Percentiles rank a stretch among this genome's conserved stretches.
Conservation (phyloP, 2,113 vertebrate species). For the Melanerpes aurifrons region DNA sequence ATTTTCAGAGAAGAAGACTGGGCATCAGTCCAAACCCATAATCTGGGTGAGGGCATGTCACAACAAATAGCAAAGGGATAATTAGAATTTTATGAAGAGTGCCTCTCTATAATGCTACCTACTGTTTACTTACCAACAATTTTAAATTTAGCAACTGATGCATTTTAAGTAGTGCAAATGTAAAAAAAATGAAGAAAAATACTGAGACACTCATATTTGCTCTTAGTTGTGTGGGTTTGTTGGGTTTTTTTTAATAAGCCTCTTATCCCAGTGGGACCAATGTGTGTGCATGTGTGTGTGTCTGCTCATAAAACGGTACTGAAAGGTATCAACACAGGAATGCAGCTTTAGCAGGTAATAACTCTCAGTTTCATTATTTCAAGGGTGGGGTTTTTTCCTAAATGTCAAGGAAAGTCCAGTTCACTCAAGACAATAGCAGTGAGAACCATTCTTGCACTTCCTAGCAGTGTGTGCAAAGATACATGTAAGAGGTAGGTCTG, state of each 20-base stretch:
- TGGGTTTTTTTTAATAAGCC: background rate
- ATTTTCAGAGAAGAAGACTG: background rate
- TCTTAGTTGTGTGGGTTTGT: background rate
- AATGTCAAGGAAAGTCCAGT: background rate
- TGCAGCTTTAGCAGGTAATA: conserved; percentile 15
- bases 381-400: background rate
- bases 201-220: background rate
- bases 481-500: background rate
- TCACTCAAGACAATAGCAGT: background rate
- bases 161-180: background rate
- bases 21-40: conserved; percentile 34
- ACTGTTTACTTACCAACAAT: conserved; percentile 20
- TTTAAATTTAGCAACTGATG: conserved; percentile 32
- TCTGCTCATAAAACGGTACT: background rate
- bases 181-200: background rate
- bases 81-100: conserved; percentile 55
- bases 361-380: background rate
- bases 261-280: background rate
- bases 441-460: background rate
- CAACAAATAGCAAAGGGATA: conserved; percentile 37
- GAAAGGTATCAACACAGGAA: background rate
- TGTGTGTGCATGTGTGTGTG: background rate
- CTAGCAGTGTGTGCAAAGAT: background rate
- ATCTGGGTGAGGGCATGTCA: background rate
- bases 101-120: conserved; percentile 26